A percentile compares a stretch with the other conserved stretches of the same genome.
phyloP scores from a whole-genome alignment of 2,113 vertebrate genomes.

The Pipra filicauda region DNA sequence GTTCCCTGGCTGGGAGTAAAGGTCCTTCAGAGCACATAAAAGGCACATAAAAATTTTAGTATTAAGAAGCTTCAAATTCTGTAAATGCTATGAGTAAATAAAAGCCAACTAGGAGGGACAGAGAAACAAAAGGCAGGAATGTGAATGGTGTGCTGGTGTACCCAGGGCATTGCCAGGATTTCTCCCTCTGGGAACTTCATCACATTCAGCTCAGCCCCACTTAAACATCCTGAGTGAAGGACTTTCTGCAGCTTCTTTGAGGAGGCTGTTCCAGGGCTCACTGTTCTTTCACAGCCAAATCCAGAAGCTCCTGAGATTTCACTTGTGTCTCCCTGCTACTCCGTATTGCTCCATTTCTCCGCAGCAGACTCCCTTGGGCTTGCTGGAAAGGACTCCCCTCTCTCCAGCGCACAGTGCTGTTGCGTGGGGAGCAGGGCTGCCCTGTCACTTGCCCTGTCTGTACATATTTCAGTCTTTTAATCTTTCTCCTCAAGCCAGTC shows the following conservation, averaged over 20 bases:
- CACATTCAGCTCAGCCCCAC: rapidly evolving
- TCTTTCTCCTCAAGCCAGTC: not conserved
- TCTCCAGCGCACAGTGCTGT: rapidly evolving
- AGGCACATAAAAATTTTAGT: not conserved
- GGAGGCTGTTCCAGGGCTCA: not conserved
- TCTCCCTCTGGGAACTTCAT: not conserved
- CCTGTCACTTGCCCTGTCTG: not conserved
- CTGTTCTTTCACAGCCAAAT: not conserved
- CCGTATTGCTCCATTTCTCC: rapidly evolving
- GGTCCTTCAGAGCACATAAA: not conserved
- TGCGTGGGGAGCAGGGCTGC: not conserved
- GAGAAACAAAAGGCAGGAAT: not conserved
- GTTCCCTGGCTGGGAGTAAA: not conserved
- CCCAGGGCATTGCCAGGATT: not conserved
- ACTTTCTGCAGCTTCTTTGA: not conserved
- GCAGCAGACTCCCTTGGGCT: rapidly evolving
- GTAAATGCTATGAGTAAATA: not conserved
- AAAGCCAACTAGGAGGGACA: not conserved
- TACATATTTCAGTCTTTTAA: slow-evolving; percentile 22
- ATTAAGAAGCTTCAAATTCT: not conserved
- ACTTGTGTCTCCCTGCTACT: not conserved
- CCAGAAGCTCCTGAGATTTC: not conserved
- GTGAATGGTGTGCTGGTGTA: not conserved
- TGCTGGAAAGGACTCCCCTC: not conserved
- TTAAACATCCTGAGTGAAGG: not conserved